Base-by-base conservation (phyloP, 2,113 vertebrate genomes). In the Phalacrocorax carbo region DNA sequence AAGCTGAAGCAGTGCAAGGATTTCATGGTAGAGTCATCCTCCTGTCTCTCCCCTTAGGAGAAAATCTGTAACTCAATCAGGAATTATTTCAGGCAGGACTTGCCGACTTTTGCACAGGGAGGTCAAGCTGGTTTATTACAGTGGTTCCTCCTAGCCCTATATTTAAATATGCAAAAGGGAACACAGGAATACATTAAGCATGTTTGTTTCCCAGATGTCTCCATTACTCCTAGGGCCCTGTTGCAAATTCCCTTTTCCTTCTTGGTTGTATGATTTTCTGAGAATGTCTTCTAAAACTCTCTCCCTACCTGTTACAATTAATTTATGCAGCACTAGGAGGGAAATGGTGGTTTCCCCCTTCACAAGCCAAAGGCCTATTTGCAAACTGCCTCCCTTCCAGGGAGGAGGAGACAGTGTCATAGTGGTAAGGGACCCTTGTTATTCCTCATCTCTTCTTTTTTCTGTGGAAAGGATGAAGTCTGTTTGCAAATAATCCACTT, bases 101-200 rank as follows among this genome's bases (percentile, higher is more conserved):
- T 90, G 75, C 1, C 48, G 88, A 92, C 51, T 90, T 36, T 51
- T 93, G 82, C 79, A 60, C 32, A 73, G n/a, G 55, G 82, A 95
- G 75, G 58, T 64, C 70, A 85, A 42, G 23, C 42, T 38, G 21
- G 48, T 82, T 94, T 91, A 89, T 96, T 84, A 78, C 91, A 95
- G 64, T 80, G 55, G 76, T 38, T 93, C 72, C 77, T 94, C 83
- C 93, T 76, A 84, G 76, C 42, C 34, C 42, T 82, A 2, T 73
- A 55, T 94, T 91, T 94, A 93, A 88, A 94, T 69, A 54, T 66
- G 80, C 71, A 55, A 81, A 77, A 91, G 44, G 44, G 73, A 87
- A 48, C 32, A 34, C 40, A 57, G 46, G 65, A 93, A 73, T 48
- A 64, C 40, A 42, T 89, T 51, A 96, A 84, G 34, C 1, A 1